Evolutionary conservation across 2,797 vertebrate genomes (phyloP).

Genomic region (Myoxocephalus aenaeus): DNA sequence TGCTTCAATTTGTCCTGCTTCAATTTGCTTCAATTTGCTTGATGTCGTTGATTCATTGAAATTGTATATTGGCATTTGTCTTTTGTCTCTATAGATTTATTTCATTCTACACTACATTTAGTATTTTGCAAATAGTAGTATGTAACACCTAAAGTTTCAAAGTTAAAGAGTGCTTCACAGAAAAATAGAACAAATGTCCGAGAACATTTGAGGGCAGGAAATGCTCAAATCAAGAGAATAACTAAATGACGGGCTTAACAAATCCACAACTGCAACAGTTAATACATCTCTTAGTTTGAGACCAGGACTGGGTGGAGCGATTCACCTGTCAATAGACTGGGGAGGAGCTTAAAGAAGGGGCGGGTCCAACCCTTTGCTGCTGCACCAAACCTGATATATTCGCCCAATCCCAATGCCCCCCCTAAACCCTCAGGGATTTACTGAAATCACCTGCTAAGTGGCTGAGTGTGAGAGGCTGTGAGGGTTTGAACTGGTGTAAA

Average conservation of each 20-base stretch:
- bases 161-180: background rate
- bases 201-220: background rate
- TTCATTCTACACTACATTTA: background rate
- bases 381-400: background rate
- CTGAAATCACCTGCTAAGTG: too few relatives aligned
- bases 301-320: too few relatives aligned
- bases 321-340: too few relatives aligned
- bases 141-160: background rate
- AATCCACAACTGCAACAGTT: background rate
- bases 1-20: background rate
- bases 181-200: background rate
- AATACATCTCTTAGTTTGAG: background rate
- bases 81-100: background rate
- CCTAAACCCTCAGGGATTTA: too few relatives aligned
- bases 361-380: background rate
- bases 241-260: background rate
- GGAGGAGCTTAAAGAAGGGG: too few relatives aligned
- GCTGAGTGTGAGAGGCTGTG: too few relatives aligned
- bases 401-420: too few relatives aligned
- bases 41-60: background rate
- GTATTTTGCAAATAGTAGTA: background rate
- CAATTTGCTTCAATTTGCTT: background rate
- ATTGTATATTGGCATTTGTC: background rate
- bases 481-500: too few relatives aligned
- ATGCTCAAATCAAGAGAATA: background rate